Evolutionary conservation across 2,888 invertebrate genomes (phyloP).

Genomic region (Machimus atricapillus): DNA sequence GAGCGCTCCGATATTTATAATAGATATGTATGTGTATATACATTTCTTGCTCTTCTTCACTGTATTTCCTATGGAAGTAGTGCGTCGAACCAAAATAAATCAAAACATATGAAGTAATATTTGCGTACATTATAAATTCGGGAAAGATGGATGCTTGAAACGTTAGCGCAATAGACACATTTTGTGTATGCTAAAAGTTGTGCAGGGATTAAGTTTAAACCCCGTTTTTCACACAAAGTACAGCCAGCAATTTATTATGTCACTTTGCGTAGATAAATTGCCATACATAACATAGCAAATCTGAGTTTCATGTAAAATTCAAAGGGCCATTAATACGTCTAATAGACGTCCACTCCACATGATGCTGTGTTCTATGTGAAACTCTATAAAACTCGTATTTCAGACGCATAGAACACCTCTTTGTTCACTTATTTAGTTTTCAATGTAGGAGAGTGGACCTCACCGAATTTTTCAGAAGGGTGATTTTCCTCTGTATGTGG

Average conservation of each 20-base stretch:
- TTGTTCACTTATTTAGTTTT: conserved; percentile 24
- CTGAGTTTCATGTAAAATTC: conserved; percentile 49
- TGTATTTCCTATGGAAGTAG: neutral
- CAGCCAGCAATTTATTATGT: conserved; percentile 46
- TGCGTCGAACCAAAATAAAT: neutral
- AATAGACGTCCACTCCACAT: conserved; percentile 44
- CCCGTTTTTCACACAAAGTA: conserved; percentile 18
- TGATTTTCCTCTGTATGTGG: neutral
- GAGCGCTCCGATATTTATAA: neutral
- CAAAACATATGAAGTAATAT: neutral
- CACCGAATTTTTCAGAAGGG: neutral
- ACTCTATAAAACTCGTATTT: conserved; percentile 11
- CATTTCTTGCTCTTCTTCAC: neutral
- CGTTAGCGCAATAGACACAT: neutral
- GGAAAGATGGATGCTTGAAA: neutral
- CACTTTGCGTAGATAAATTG: conserved; percentile 47
- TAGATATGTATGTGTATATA: too few species aligned
- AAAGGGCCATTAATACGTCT: conserved; percentile 50
- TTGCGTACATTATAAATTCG: neutral
- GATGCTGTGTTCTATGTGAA: conserved; percentile 30
- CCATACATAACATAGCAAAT: conserved; percentile 44
- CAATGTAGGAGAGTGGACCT: neutral
- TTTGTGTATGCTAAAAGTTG: neutral
- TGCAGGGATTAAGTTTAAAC: neutral
- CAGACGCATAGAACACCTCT: conserved; percentile 21